Base-by-base conservation (phyloP, 2,888 invertebrate genomes). In the Rhamphomyia laevipes region DNA sequence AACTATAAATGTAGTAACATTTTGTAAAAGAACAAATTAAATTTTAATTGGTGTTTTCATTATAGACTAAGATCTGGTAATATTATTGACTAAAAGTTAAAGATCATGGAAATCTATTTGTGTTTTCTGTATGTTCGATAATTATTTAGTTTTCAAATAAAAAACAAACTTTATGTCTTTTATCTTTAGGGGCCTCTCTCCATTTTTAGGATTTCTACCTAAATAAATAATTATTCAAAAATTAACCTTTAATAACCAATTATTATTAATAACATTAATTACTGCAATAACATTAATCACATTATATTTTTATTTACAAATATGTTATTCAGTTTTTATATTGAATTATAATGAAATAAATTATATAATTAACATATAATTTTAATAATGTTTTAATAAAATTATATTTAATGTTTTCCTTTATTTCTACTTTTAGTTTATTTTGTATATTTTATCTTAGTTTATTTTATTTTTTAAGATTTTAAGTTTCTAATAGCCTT, bases 401-500 rank as follows among this genome's bases (percentile, higher is more conserved):
- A 56, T 44, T 54, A 51, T 58, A 63, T 66, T 55, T 59, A 56
- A 49, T 55, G 17, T 46, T 53, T 41, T 59, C 63, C 18, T 59
- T 63, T 54, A 51, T 67, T 48, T 60, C 61, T 7, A 52, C 60
- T 38, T 59, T 59, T 53, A 62, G 64, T 2, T 53, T 68, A 61
- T 56, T 65, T 41, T 21, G 61, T 52, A 57, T n/a, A n/a, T n/a
- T n/a, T 61, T 54, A 59, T 54, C 47, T 45, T 61, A 53, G 52
- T 60, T 52, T 59, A 50, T 56, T 51, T 53, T 43, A 55, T 54
- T 50, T 31, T 57, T 43, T 54, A 75, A 75, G 73, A 70, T 71
- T 77, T 76, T 76, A 76, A 75, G 74, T 76, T 75, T 77, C 77
- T 77, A 72, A 71, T 73, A 77, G 67, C 76, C 74, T 77, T 78